phyloP scores from a whole-genome alignment of 1,140 invertebrate genomes.

The Goniozus legneri region DNA sequence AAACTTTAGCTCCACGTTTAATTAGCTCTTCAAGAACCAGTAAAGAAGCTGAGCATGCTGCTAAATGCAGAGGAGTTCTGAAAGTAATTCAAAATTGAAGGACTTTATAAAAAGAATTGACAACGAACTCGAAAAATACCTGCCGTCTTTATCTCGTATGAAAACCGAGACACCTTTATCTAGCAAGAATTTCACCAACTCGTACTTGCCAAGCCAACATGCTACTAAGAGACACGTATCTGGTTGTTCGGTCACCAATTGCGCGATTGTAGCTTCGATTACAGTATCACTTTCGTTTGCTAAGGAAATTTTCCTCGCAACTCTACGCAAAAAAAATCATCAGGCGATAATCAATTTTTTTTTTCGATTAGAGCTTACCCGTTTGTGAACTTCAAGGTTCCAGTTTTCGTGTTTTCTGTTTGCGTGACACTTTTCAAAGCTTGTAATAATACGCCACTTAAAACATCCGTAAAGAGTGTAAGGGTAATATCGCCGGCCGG shows the following conservation, averaged over 20 bases:
- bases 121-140: no score
- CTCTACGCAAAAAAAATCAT: conserved; percentile 13
- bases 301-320: conserved; percentile 26
- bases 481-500: conserved; percentile 41
- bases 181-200: conserved; percentile 37
- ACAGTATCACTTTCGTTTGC: conserved; percentile 31
- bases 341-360: neutral
- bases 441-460: conserved; percentile 27
- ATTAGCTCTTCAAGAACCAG: conserved; percentile 65
- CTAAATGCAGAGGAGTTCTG: conserved; percentile 75
- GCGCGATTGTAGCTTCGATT: conserved; percentile 15
- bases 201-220: conserved; percentile 37
- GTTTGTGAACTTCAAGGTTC: conserved; percentile 31
- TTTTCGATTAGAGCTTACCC: no score
- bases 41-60: conserved; percentile 64
- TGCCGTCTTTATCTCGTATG: conserved; percentile 41
- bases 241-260: conserved; percentile 39
- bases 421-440: conserved; percentile 11
- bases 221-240: conserved; percentile 45
- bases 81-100: conserved; percentile 1
- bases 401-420: conserved; percentile 15
- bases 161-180: conserved; percentile 32
- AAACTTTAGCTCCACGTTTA: conserved; percentile 62
- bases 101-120: no score
- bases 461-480: conserved; percentile 30